Evolutionary conservation across 2,113 vertebrate genomes (phyloP).

Genomic region (Amblyornis subalaris): DNA sequence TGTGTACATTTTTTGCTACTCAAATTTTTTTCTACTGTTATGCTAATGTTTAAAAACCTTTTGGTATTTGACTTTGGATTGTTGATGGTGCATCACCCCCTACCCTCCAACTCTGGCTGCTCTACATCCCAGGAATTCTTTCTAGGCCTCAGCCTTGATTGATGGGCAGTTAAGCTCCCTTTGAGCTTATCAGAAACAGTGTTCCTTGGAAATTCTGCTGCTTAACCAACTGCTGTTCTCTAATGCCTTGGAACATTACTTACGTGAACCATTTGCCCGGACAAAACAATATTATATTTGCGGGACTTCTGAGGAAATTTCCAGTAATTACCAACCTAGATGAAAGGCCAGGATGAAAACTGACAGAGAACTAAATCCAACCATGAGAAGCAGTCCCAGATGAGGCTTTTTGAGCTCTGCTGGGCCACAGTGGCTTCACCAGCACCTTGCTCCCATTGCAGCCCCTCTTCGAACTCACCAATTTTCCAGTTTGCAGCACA

Average conservation of each 20-base stretch:
- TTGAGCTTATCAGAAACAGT: background rate
- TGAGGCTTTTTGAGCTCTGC: background rate
- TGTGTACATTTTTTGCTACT: background rate
- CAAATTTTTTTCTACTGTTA: background rate
- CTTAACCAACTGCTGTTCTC: background rate
- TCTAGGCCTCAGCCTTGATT: background rate
- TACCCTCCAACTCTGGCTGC: background rate
- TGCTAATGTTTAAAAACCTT: background rate
- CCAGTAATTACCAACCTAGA: background rate
- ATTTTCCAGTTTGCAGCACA: no score
- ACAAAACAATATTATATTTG: background rate
- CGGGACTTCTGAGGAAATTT: background rate
- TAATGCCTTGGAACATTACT: background rate
- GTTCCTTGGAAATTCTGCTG: background rate
- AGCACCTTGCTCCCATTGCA: background rate
- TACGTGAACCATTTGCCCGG: rapidly evolving
- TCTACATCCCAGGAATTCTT: background rate
- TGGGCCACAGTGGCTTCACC: background rate
- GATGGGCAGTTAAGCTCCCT: background rate
- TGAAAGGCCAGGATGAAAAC: background rate
- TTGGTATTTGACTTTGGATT: background rate
- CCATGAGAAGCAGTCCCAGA: background rate
- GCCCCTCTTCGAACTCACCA: background rate
- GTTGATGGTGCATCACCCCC: background rate
- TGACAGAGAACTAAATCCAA: background rate